These are phyloP conservation scores for Ips typographus DNA, from an alignment of 1,140 invertebrate species.

Conservation along the genomic window DNA sequence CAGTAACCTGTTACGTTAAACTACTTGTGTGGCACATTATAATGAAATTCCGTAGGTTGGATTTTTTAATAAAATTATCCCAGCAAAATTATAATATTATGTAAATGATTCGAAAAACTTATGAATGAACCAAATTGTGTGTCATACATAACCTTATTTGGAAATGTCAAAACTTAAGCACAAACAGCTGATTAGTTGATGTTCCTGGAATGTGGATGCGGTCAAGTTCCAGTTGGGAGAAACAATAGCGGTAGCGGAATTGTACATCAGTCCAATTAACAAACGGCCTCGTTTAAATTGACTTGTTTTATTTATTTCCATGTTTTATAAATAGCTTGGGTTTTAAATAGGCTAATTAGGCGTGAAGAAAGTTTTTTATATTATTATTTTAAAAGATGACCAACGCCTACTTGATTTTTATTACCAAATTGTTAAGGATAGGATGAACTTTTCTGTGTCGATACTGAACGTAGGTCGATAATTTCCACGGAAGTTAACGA, in stretches of 20 bases:
- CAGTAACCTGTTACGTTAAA: too few relatives aligned
- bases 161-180: conserved; percentile 24
- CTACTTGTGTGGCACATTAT: too few relatives aligned
- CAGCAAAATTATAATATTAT: too few relatives aligned
- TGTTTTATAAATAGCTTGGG: conserved; percentile 20
- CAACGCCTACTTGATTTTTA: conserved; percentile 36
- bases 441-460: background rate
- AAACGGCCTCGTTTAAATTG: conserved; percentile 8
- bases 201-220: background rate
- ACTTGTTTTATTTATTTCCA: conserved; percentile 10
- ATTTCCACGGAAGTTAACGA: background rate
- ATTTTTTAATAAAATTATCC: too few relatives aligned
- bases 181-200: conserved; percentile 1
- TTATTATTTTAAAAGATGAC: conserved; percentile 21
- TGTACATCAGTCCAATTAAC: background rate
- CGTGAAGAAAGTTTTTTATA: conserved; percentile 14
- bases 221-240: background rate
- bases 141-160: conserved; percentile 38
- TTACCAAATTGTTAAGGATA: too few relatives aligned
- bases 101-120: too few relatives aligned
- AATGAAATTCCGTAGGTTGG: too few relatives aligned
- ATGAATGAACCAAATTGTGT: too few relatives aligned
- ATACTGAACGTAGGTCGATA: background rate
- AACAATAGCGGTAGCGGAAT: background rate
- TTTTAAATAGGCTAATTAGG: conserved; percentile 22